Base-by-base conservation (phyloP, 30 jellyfish, hydroid and myxozoan species). In the Aurelia aurita region DNA sequence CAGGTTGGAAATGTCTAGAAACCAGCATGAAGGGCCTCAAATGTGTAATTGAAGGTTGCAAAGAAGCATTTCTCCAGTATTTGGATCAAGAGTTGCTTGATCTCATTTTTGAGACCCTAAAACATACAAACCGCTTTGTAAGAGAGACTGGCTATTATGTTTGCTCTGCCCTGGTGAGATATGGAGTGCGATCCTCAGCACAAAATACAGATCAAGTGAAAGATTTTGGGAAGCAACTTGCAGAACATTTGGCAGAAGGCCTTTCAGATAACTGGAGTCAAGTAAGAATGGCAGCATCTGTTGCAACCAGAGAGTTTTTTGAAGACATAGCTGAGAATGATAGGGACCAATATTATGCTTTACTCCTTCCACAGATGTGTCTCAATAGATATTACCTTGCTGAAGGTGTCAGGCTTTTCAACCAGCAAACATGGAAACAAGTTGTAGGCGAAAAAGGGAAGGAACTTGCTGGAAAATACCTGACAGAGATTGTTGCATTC, bases 241-340 rank as follows among this genome's bases (percentile, higher is more conserved):
- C 94, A 19, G 80, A 58, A 12, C 97, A 88, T 64, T 90, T 95
- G 9, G 44, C 58, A 15, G 87, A 47, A 27, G 98, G 99, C 25
- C 83, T 95, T 58, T 80, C 98, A 12, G 99, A 95, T 88, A 95
- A 95, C 62, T 95, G 99, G 99, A 95, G 99, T 70, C 99, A 95
- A 86, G 99, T 95, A 2, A 80, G 99, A 62, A 80, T 95, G 84
- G 99, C 99, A 12, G 99, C 99, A 6, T 95, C 99, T 31, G 96
- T 89, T 59, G 99, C 99, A 23, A 86, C 99, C 25, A 80, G 99
- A 35, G 95, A 90, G 32, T 95, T 95, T 65, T 90, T 95, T 69
- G 91, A 84, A 27, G 99, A 87, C 44, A 53, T 95, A 49, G 9
- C 82, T 19, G 93, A 73, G 9, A 82, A 69, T 6, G 98, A 87